Percentiles rank a stretch among this genome's conserved stretches.
Evolutionary conservation across 2,888 invertebrate species (phyloP).

Genomic region (Arctia plantaginis): DNA sequence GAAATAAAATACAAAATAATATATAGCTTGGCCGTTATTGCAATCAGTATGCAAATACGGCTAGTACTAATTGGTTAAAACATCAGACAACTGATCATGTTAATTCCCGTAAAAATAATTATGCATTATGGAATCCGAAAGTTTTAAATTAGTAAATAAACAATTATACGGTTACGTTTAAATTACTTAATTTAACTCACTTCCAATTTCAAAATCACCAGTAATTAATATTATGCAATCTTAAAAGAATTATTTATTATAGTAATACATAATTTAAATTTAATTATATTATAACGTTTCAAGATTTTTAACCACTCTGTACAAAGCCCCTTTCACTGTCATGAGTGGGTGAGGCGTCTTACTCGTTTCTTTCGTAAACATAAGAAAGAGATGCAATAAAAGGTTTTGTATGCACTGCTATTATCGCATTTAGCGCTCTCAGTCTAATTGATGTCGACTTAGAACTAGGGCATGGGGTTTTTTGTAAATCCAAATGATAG

Average conservation of each 20-base stretch:
- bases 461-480: slow-evolving; percentile 40
- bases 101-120: neutral
- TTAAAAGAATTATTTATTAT: neutral
- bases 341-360: slow-evolving; percentile 46
- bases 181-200: neutral
- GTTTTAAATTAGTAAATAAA: neutral
- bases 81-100: neutral
- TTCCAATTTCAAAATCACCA: neutral
- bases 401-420: slow-evolving; percentile 47
- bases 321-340: slow-evolving; percentile 68
- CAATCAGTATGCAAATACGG: neutral
- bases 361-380: slow-evolving; percentile 27
- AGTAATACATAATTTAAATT: neutral
- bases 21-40: neutral
- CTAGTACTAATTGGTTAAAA: neutral
- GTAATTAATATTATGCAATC: slow-evolving; percentile 6
- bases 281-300: slow-evolving; percentile 13
- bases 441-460: slow-evolving; percentile 31
- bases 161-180: neutral
- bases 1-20: neutral
- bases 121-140: neutral
- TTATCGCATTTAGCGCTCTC: slow-evolving; percentile 48
- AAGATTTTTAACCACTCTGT: slow-evolving; percentile 50
- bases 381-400: slow-evolving; percentile 38
- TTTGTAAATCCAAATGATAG: slow-evolving; percentile 33